phyloP scores from a whole-genome alignment of 2,113 vertebrate species.

The Illadopsis cleaveri region DNA sequence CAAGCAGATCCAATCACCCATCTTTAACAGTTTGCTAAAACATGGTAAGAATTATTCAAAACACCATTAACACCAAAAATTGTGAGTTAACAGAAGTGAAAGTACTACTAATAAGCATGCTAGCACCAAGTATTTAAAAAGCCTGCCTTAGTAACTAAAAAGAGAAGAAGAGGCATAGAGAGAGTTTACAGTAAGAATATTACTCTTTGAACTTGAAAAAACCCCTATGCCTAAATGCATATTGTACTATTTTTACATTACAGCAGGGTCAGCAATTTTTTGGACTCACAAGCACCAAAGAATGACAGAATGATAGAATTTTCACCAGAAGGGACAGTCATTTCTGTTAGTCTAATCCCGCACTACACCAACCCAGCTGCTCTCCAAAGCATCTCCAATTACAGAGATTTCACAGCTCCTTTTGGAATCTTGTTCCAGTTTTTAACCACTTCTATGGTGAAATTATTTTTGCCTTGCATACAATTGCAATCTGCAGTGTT shows the following conservation, averaged over 20 bases:
- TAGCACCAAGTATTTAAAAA: not conserved
- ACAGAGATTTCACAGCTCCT: not conserved
- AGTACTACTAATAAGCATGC: not conserved
- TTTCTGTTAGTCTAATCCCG: not conserved
- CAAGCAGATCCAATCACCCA: not conserved
- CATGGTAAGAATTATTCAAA: not conserved
- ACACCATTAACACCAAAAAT: not conserved
- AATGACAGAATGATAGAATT: not conserved
- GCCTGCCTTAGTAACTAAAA: not conserved
- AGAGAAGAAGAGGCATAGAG: not conserved
- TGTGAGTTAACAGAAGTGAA: not conserved
- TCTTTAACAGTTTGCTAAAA: not conserved
- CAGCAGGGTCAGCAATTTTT: not conserved
- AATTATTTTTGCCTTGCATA: not conserved
- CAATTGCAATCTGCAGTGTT: not conserved
- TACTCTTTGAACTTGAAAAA: not conserved
- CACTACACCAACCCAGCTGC: not conserved
- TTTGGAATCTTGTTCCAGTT: not conserved
- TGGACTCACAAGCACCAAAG: not conserved
- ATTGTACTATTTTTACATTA: not conserved
- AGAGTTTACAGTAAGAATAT: not conserved
- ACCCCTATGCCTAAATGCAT: rapidly evolving
- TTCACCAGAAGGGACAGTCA: not conserved
- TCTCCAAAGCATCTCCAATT: not conserved
- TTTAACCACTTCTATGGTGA: not conserved